Conservation (phyloP, 2,113 vertebrate species). For the Aix galericulata region DNA sequence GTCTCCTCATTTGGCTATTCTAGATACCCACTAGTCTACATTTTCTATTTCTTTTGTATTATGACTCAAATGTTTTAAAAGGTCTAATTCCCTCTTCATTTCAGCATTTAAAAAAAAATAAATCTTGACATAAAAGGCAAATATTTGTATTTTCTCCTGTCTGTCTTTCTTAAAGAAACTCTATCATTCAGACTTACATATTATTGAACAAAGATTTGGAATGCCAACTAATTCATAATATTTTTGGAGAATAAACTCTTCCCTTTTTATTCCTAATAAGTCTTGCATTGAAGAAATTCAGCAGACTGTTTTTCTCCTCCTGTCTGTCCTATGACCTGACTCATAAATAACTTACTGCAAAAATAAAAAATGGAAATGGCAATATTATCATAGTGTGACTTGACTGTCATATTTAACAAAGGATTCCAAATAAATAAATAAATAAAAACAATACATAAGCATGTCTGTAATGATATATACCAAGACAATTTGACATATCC, state of each 20-base stretch:
- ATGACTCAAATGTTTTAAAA: background rate
- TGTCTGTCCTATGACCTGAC: background rate
- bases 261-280: background rate
- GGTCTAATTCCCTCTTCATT: background rate
- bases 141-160: background rate
- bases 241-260: background rate
- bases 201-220: background rate
- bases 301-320: background rate
- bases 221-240: background rate
- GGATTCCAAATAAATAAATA: background rate
- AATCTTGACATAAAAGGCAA: background rate
- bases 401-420: background rate
- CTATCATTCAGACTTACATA: background rate
- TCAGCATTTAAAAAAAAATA: background rate
- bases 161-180: background rate
- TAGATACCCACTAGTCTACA: background rate
- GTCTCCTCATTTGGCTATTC: background rate
- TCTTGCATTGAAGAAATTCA: background rate
- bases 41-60: background rate
- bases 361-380: background rate
- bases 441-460: background rate
- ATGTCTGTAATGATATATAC: background rate
- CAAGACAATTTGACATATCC: background rate
- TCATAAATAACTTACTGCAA: background rate
- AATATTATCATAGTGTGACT: background rate